Conservation (phyloP, 2,888 invertebrate species). For the Dynastes grantii region DNA sequence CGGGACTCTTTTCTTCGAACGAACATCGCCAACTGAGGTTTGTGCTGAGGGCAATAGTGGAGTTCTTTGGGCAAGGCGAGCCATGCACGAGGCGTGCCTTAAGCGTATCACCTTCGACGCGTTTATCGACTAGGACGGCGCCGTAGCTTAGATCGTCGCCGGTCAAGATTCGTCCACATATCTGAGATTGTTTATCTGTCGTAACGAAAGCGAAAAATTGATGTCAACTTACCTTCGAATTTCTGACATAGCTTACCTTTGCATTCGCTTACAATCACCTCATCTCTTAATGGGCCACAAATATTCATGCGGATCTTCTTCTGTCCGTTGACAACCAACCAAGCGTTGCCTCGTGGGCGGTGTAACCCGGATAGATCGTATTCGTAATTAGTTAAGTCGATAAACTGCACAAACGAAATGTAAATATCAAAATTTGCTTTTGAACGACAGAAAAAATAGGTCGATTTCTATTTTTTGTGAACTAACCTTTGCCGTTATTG, state of each 20-base stretch:
- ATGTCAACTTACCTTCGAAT: not conserved
- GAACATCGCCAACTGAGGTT: conserved; percentile 38
- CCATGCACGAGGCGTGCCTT: conserved; percentile 27
- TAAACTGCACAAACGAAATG: conserved; percentile 6
- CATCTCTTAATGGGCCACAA: conserved; percentile 16
- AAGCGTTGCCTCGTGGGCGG: not conserved
- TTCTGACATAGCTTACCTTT: not conserved
- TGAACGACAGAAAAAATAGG: too few relatives aligned
- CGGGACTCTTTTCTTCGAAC: conserved; percentile 22
- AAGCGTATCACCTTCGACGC: not conserved
- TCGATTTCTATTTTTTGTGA: too few relatives aligned
- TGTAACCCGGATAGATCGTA: conserved; percentile 34
- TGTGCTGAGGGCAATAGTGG: not conserved
- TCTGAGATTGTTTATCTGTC: conserved; percentile 18
- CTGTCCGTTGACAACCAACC: conserved; percentile 8
- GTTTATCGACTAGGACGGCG: conserved; percentile 3
- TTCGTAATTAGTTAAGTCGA: conserved; percentile 10
- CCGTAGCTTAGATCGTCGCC: conserved; percentile 19
- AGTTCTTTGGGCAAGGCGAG: conserved; percentile 12
- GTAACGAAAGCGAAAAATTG: not conserved
- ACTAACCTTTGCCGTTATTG: too few relatives aligned
- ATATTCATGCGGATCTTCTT: conserved; percentile 32
- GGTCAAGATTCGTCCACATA: not conserved
- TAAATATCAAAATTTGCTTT: too few relatives aligned
- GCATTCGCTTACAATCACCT: not conserved